phyloP scores from a whole-genome alignment of 2,797 vertebrate species.

The Danio kyathit region DNA sequence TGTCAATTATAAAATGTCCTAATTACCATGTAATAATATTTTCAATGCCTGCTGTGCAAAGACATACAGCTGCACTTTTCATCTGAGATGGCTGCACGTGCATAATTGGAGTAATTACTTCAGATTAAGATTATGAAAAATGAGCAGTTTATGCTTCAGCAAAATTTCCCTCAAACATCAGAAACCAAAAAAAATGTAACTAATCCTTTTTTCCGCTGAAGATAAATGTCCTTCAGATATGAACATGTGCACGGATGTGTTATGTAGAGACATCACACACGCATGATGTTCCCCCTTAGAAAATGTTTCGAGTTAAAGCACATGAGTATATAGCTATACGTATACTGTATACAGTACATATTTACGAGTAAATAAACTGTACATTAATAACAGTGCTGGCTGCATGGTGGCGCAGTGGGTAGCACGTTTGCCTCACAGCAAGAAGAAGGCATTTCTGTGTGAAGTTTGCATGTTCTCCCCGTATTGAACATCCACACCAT shows the following conservation, averaged over 20 bases:
- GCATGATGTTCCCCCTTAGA: background rate
- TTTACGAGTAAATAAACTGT: background rate
- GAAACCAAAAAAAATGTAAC: background rate
- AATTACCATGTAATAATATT: constrained; percentile 25
- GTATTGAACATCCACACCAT: no score
- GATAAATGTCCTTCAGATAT: background rate
- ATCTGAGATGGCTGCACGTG: background rate
- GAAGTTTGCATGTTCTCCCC: no score
- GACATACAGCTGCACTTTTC: background rate
- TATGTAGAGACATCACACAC: background rate
- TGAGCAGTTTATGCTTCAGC: background rate
- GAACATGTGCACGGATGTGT: background rate
- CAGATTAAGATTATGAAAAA: background rate
- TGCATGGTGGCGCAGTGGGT: no score
- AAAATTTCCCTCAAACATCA: background rate
- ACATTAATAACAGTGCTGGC: no score
- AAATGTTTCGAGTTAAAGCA: no score
- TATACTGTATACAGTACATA: no score
- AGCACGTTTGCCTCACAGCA: no score
- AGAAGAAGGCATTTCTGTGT: no score
- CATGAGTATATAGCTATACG: background rate
- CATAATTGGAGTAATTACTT: constrained; percentile 9
- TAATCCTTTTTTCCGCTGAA: background rate
- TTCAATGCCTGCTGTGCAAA: background rate
- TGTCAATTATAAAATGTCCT: background rate